These are phyloP conservation scores for Coregonus suidteri DNA, from an alignment of 2,797 vertebrate species.

Conservation along the genomic window DNA sequence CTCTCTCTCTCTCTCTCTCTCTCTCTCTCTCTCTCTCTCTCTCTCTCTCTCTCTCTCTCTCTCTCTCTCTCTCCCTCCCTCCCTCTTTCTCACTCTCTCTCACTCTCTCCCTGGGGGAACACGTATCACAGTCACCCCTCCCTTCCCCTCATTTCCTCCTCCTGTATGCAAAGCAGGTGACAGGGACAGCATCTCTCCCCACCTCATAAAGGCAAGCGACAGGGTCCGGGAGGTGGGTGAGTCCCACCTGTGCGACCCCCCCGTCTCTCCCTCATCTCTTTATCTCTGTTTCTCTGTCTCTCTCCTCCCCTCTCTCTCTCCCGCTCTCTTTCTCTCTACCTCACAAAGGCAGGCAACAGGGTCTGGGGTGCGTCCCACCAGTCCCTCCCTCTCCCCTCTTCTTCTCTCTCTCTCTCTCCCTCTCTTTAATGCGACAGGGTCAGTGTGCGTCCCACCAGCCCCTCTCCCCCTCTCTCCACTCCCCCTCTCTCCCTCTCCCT, in stretches of 20 bases:
- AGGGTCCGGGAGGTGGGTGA: conserved; percentile 57
- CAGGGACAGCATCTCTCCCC: conserved; percentile 59
- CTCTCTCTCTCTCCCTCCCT: conserved; percentile 27
- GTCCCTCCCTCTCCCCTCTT: neutral
- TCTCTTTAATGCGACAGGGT: neutral
- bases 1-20: neutral
- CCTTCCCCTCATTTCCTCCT: conserved; percentile 47
- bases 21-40: neutral
- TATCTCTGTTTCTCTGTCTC: neutral
- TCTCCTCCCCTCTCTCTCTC: neutral
- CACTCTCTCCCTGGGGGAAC: conserved; percentile 12
- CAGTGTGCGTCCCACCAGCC: neutral
- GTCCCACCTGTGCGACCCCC: neutral
- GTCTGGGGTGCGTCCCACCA: neutral
- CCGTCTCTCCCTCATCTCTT: conserved; percentile 32
- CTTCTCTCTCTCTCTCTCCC: neutral
- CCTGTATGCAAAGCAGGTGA: conserved; percentile 79
- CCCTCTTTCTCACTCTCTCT: conserved; percentile 34
- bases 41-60: neutral
- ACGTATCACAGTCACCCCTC: conserved; percentile 6
- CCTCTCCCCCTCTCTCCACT: conserved; percentile 29
- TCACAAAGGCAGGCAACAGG: conserved; percentile 7
- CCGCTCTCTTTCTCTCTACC: conserved; percentile 24
- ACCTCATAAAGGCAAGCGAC: conserved; percentile 71
- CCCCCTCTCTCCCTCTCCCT: conserved; percentile 11